Evolutionary conservation across 2,888 invertebrate species (phyloP).

Genomic region (Hyalella azteca): DNA sequence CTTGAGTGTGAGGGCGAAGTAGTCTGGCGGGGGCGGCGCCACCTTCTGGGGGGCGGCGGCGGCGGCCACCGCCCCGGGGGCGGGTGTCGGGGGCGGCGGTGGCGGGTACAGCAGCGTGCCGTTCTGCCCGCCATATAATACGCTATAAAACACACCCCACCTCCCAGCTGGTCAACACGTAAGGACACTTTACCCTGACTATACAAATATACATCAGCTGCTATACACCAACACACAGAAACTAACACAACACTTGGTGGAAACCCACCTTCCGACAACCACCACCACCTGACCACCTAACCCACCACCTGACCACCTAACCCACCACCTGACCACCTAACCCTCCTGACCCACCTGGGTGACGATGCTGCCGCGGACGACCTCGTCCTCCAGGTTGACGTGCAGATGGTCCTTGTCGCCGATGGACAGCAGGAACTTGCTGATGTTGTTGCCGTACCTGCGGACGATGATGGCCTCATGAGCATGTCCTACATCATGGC

Average conservation of each 20-base stretch:
- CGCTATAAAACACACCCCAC: no score
- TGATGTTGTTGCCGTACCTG: conserved; percentile 84
- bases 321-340: background rate
- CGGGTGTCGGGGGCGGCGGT: conserved; percentile 70
- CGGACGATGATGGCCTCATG: no score
- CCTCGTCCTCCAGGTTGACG: conserved; percentile 83
- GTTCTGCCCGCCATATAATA: no score
- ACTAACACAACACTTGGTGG: no score
- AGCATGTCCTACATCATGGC: no score
- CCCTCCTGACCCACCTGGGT: conserved; percentile 73
- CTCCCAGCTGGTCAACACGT: no score
- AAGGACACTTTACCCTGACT: no score
- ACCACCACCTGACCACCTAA: no score
- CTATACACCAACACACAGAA: no score
- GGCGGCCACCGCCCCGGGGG: conserved; percentile 63
- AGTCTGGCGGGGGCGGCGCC: conserved; percentile 66
- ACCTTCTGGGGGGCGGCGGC: conserved; percentile 62
- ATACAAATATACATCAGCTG: no score
- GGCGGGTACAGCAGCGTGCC: conserved; percentile 82
- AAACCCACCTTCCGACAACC: no score
- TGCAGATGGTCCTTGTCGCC: conserved; percentile 77
- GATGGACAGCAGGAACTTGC: conserved; percentile 81
- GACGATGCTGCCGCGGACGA: conserved; percentile 81
- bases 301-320: no score
- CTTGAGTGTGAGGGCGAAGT: conserved; percentile 74